Percentiles rank a stretch among this genome's conserved stretches.
Conservation (phyloP, 1,140 invertebrate genomes). For the Ostrea edulis region DNA sequence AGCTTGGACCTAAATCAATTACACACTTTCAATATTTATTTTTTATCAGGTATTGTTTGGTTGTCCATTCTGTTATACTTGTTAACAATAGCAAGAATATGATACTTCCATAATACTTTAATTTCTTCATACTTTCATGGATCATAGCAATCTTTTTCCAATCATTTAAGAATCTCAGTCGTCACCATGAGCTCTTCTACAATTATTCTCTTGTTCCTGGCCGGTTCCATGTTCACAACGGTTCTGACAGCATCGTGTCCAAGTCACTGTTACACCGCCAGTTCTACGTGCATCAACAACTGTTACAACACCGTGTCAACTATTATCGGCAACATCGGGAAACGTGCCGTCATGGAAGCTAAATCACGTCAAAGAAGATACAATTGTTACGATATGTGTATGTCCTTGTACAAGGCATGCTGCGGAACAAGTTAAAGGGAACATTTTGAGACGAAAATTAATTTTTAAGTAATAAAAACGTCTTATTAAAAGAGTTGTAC, state of each 20-base stretch:
- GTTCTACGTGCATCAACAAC: conserved; percentile 6
- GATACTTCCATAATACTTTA: no score
- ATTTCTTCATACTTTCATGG: no score
- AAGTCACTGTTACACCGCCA: not conserved
- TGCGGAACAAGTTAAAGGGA: not conserved
- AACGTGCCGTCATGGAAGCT: not conserved
- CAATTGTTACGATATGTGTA: conserved; percentile 9
- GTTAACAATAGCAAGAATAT: no score
- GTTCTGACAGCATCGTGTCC: not conserved
- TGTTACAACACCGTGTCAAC: not conserved
- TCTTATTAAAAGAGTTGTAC: no score
- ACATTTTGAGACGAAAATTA: no score
- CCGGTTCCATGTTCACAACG: not conserved
- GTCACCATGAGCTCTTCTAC: not conserved
- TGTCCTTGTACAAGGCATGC: not conserved
- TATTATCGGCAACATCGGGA: conserved; percentile 4
- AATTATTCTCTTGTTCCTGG: not conserved
- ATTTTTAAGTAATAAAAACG: no score
- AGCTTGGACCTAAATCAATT: no score
- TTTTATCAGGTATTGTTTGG: no score
- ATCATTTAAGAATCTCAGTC: not conserved
- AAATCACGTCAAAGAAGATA: not conserved
- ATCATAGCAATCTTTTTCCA: not conserved
- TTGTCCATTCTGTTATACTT: no score
- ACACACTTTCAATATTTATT: no score